Conservation (phyloP, 2,888 invertebrate species). For the Encarsia formosa region DNA sequence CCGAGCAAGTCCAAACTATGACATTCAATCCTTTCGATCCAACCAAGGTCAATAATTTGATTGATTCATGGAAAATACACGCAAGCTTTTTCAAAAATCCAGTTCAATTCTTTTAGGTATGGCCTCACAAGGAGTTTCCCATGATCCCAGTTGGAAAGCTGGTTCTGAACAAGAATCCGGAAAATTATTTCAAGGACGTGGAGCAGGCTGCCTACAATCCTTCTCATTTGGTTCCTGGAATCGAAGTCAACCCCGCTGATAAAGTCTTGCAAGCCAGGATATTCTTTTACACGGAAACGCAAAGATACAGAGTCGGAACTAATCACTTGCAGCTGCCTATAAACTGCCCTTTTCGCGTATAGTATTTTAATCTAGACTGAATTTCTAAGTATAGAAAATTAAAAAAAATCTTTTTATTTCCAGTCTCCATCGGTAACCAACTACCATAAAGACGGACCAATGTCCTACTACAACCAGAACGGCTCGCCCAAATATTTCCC, state of each 20-base stretch:
- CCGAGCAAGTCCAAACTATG: slow-evolving; percentile 73
- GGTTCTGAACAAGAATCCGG: slow-evolving; percentile 81
- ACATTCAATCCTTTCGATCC: slow-evolving; percentile 90
- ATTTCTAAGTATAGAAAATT: no score
- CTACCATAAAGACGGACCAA: slow-evolving; percentile 88
- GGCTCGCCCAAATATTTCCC: slow-evolving; percentile 94
- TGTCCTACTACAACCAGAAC: slow-evolving; percentile 73
- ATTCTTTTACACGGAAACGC: slow-evolving; percentile 89
- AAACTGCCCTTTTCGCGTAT: slow-evolving; percentile 96
- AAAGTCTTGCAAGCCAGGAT: slow-evolving; percentile 87
- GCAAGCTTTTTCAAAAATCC: no score
- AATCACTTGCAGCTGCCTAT: slow-evolving; percentile 92
- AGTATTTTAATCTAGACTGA: no score
- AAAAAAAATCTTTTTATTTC: no score
- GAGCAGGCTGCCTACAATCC: slow-evolving; percentile 92
- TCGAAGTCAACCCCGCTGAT: slow-evolving; percentile 90
- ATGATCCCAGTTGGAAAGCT: slow-evolving; percentile 84
- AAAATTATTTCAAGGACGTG: slow-evolving; percentile 89
- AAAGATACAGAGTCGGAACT: slow-evolving; percentile 83
- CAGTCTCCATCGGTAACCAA: slow-evolving; percentile 61
- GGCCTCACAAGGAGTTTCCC: slow-evolving; percentile 85
- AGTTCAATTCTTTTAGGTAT: no score
- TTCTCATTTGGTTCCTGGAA: slow-evolving; percentile 84
- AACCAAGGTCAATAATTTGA: no score
- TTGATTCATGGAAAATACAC: no score